phyloP scores from a whole-genome alignment of 2,797 vertebrate species.

The Okamejei kenojei region DNA sequence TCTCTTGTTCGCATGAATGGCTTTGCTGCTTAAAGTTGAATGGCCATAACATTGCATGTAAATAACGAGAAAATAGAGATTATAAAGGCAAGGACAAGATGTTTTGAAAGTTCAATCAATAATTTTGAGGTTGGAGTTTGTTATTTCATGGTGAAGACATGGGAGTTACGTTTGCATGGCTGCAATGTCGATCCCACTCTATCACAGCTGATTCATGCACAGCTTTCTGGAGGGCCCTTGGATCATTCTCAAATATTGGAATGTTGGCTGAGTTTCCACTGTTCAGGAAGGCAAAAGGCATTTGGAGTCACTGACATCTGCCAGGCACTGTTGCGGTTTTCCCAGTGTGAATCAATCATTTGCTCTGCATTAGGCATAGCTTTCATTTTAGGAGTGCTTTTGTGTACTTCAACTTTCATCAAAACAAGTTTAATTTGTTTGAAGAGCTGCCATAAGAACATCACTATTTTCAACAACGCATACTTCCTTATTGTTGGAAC shows the following conservation, averaged over 20 bases:
- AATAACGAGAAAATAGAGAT: neutral
- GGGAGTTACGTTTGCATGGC: neutral
- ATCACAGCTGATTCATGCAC: neutral
- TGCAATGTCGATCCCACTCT: neutral
- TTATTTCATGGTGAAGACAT: neutral
- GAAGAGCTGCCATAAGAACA: neutral
- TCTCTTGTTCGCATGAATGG: too few species aligned
- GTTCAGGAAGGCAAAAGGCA: neutral
- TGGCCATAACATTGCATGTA: too few species aligned
- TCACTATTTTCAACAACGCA: neutral
- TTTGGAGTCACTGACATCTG: neutral
- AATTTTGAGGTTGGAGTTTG: neutral
- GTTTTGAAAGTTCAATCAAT: neutral
- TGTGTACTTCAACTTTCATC: neutral
- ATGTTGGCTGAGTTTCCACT: too few species aligned
- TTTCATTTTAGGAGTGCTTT: neutral
- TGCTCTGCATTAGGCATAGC: neutral
- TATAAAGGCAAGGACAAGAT: neutral
- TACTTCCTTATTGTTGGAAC: neutral
- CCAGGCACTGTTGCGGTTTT: neutral
- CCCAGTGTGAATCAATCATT: neutral
- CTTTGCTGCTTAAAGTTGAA: too few species aligned
- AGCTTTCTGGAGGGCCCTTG: neutral
- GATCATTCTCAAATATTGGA: neutral
- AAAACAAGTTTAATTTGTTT: neutral